phyloP scores from a whole-genome alignment of 2,113 vertebrate species.

The Nerophis ophidion region DNA sequence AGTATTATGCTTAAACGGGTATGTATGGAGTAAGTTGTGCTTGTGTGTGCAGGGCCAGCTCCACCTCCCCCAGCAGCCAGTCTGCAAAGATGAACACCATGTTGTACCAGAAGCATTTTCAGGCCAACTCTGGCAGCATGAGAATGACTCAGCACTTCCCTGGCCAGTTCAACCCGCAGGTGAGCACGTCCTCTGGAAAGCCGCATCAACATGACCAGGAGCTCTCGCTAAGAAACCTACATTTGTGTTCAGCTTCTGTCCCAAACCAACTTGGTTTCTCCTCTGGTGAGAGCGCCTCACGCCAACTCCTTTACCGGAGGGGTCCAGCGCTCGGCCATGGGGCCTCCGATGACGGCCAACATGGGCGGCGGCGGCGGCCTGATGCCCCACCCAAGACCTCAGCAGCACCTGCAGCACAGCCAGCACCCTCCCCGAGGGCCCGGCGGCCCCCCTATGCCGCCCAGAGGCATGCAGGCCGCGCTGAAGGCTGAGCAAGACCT shows the following conservation, averaged over 20 bases:
- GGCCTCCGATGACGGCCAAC: constrained; percentile 77
- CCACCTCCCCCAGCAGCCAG: constrained; percentile 95
- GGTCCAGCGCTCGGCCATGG: constrained; percentile 87
- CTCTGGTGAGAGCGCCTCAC: constrained; percentile 88
- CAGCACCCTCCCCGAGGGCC: constrained; percentile 81
- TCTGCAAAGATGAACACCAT: constrained; percentile 97
- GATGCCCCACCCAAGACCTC: constrained; percentile 87
- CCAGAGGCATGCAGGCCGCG: constrained; percentile 82
- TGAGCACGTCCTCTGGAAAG: constrained; percentile 30
- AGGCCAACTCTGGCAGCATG: constrained; percentile 80
- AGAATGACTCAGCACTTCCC: constrained; percentile 89
- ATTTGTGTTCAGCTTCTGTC: constrained; percentile 80
- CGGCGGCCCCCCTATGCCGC: constrained; percentile 77
- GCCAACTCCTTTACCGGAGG: constrained; percentile 88
- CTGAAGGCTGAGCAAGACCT: constrained; percentile 90
- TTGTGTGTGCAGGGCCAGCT: constrained; percentile 77
- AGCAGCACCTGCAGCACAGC: constrained; percentile 74
- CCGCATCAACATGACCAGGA: too few species aligned
- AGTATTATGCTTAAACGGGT: background rate
- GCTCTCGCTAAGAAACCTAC: background rate
- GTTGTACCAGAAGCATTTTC: constrained; percentile 98
- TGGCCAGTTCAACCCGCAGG: constrained; percentile 94
- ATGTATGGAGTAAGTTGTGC: background rate
- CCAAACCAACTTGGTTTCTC: constrained; percentile 93
- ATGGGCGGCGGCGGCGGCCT: constrained; percentile 87